Percentiles rank a stretch among this genome's conserved stretches.
Evolutionary conservation across 2,888 invertebrate genomes (phyloP).

Genomic region (Ophion costatus): DNA sequence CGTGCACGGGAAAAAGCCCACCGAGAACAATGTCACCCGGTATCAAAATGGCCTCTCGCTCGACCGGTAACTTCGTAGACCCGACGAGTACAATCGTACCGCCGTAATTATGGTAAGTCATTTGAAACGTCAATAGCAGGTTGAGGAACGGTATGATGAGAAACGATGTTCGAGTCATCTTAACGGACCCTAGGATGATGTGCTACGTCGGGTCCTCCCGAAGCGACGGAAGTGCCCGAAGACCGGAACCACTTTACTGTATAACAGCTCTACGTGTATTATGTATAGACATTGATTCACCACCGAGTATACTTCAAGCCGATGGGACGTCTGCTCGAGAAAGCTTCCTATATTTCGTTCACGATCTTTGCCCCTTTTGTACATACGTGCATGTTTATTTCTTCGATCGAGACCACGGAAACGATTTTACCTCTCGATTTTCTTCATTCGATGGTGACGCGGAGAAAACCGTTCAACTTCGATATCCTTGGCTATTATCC

Average conservation of each 20-base stretch:
- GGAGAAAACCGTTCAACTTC: conserved; percentile 39
- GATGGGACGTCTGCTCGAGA: conserved; percentile 29
- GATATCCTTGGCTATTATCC: conserved; percentile 18
- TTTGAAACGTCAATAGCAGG: conserved; percentile 71
- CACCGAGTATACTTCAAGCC: conserved; percentile 21
- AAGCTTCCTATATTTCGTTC: conserved; percentile 46
- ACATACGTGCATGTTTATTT: conserved; percentile 3
- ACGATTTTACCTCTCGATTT: conserved; percentile 50
- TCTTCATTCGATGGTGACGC: conserved; percentile 33
- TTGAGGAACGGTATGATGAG: conserved; percentile 63
- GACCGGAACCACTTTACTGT: conserved; percentile 28
- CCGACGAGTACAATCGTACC: conserved; percentile 40
- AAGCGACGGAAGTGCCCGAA: conserved; percentile 34
- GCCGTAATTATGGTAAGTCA: conserved; percentile 36
- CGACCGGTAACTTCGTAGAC: conserved; percentile 70
- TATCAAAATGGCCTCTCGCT: conserved; percentile 82
- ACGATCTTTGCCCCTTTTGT: conserved; percentile 14
- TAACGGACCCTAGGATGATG: conserved; percentile 36
- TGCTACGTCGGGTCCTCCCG: not conserved
- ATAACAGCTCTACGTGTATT: not conserved
- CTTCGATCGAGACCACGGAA: conserved; percentile 12
- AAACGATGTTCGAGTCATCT: conserved; percentile 61
- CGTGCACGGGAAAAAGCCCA: conserved; percentile 87
- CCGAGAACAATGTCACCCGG: conserved; percentile 86
- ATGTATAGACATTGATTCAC: not conserved